Evolutionary conservation across 2,113 vertebrate genomes (phyloP).

Genomic region (Zosterops hypoxanthus): DNA sequence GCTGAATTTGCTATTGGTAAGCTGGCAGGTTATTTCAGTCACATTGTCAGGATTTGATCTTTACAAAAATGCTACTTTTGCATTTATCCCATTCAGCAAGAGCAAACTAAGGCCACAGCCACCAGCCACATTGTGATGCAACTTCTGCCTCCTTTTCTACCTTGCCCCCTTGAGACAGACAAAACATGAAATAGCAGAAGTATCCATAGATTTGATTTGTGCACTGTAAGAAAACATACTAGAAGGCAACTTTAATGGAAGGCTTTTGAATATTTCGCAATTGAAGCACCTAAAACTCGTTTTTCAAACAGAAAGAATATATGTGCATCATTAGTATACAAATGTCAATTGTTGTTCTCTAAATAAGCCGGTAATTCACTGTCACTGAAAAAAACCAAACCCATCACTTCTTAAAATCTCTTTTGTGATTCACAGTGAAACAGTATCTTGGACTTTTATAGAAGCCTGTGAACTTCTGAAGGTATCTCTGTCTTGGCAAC

Average conservation of each 20-base stretch:
- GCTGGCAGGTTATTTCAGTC: neutral
- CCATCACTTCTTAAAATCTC: neutral
- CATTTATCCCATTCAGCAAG: neutral
- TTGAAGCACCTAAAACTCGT: neutral
- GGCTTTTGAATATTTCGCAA: neutral
- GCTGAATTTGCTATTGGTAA: neutral
- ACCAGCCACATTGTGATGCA: neutral
- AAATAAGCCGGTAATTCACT: neutral
- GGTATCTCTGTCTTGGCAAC: neutral
- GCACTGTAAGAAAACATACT: neutral
- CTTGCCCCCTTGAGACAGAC: neutral
- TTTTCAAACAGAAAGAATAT: neutral
- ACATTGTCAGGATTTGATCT: neutral
- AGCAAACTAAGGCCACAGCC: neutral
- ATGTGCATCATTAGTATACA: rapidly evolving
- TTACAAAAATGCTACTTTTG: neutral
- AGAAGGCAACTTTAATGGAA: neutral
- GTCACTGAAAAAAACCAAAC: neutral
- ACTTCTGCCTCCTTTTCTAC: neutral
- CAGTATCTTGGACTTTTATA: neutral
- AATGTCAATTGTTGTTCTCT: neutral
- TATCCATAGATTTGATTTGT: neutral
- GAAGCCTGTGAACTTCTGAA: neutral
- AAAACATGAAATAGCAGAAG: neutral
- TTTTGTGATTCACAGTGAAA: neutral